phyloP scores from a whole-genome alignment of 2,113 vertebrate species.

The Bucco capensis region DNA sequence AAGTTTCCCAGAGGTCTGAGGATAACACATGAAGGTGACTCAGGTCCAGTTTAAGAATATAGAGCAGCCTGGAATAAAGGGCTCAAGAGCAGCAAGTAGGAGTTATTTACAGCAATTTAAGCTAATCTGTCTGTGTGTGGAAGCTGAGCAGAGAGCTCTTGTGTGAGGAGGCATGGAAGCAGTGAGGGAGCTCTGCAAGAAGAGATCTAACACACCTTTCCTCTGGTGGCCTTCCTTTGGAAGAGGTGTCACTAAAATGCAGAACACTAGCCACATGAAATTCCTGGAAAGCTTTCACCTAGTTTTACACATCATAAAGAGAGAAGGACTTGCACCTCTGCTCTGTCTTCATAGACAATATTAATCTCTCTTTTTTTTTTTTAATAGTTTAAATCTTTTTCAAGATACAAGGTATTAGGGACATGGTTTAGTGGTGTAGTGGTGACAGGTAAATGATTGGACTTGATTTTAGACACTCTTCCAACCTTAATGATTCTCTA shows the following conservation, averaged over 20 bases:
- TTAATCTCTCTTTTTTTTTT: not conserved
- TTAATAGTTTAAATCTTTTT: not conserved
- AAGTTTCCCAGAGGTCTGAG: not conserved
- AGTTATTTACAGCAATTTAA: conserved; percentile 49
- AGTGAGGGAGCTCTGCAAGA: not conserved
- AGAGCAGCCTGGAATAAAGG: conserved; percentile 32
- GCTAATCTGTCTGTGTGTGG: not conserved
- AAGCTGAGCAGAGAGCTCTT: not conserved
- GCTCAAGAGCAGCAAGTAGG: not conserved
- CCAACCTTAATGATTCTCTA: too few relatives aligned
- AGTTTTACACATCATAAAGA: not conserved
- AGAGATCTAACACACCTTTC: not conserved
- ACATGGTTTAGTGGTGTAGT: too few relatives aligned
- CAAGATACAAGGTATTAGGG: too few relatives aligned
- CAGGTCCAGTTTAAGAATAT: conserved; percentile 38
- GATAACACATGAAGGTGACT: conserved; percentile 42
- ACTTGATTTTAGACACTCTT: too few relatives aligned
- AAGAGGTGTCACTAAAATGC: not conserved
- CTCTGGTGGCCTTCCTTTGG: not conserved
- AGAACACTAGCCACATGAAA: not conserved
- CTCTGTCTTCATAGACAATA: not conserved
- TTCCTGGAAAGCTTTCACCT: not conserved
- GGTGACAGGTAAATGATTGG: too few relatives aligned
- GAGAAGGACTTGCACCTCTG: not conserved
- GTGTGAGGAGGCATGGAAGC: not conserved